Evolutionary conservation across 2,113 vertebrate species (phyloP), one percentile per base, ranked within the genome.

Genomic region (Tetrao urogallus): DNA sequence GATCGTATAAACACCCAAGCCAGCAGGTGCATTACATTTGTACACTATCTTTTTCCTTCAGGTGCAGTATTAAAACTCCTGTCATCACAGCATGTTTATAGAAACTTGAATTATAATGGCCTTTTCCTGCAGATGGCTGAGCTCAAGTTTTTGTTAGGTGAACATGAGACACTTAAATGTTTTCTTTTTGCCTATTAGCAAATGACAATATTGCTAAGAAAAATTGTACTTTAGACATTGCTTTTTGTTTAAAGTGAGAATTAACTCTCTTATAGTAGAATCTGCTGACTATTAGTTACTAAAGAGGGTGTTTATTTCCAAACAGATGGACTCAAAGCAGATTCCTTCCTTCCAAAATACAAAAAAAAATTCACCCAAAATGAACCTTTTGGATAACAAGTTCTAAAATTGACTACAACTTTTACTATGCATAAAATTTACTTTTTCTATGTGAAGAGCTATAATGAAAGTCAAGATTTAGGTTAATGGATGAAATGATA

Each of bases 11-110:
- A 96, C 86, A 92, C 83, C 86, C 90, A 92, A 90, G 75, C 89
- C 86, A 97, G 95, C 95, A 97, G 97, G 97, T 98, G 93, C 83
- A 94, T 79, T 85, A 64, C 89, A 90, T 95, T 95, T 95, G 90
- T 93, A 87, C 92, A 88, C 81, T 92, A 87, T 96, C 96, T 93
- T 89, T 94, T 93, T 81, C 89, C 93, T 96, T 97, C 94, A 95
- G 94, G 93, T 97, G 90, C 81, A 57, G 74, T 64, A 86, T 95
- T 93, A 95, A 96, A 94, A 94, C 63, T 73, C 79, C 86, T 95
- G 94, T 96, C 96, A 94, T 96, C 92, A 43, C 93, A 64, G 67
- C 30, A 27, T 82, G 91, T 95, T 96, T 95, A 88, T 92, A 85
- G 84, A 95, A 92, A 94, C 2, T 58, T 95, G 92, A 94, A 87